Evolutionary conservation across 2,113 vertebrate genomes (phyloP), one percentile per base, ranked within the genome.

Genomic region (Chionodraco myersi): DNA sequence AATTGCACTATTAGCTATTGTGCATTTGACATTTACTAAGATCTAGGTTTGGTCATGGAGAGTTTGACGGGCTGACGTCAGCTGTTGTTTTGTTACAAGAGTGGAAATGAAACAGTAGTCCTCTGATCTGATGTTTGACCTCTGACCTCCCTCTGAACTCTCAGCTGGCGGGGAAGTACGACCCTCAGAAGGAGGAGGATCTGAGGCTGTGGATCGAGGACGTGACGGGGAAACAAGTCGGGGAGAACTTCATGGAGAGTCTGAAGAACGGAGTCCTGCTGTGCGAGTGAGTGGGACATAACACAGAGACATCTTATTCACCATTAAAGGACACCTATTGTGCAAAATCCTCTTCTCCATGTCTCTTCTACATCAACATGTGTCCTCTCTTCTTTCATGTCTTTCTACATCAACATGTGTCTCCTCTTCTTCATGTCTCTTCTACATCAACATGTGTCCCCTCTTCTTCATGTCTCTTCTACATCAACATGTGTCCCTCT

Each of bases 111-210:
- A 54, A 8, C 10, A 10, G 53, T n/a, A 45, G 10, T 45, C 0
- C 9, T 14, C n/a, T 18, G 36, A 41, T 5, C 0, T 48, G 6
- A 6, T 36, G 2, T 82, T 48, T 86, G 21, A 72, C 62, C 49
- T 85, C 45, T 83, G 53, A 78, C 61, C 70, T 86, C 57, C 91
- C 51, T 60, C 5, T 45, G 7, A 4, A 13, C 45, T 3, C 13
- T 16, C 91, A 99, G 97, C 89, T 99, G 69, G 97, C 97, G 18
- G 96, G 96, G 85, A 99, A 99, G 88, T 99, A 98, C 0, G 96
- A 98, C 93, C 94, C 86, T 1, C 96, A 96, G 34, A 94, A 93
- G 73, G 97, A 99, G 75, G 96, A 97, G 45, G 97, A 97, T 89
- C 94, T 99, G 41, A 92, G 96, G 0, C 80, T 95, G 51, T 99